These are phyloP conservation scores for Maccullochella peelii DNA, from an alignment of 2,113 vertebrate genomes.

Conservation along the genomic window DNA sequence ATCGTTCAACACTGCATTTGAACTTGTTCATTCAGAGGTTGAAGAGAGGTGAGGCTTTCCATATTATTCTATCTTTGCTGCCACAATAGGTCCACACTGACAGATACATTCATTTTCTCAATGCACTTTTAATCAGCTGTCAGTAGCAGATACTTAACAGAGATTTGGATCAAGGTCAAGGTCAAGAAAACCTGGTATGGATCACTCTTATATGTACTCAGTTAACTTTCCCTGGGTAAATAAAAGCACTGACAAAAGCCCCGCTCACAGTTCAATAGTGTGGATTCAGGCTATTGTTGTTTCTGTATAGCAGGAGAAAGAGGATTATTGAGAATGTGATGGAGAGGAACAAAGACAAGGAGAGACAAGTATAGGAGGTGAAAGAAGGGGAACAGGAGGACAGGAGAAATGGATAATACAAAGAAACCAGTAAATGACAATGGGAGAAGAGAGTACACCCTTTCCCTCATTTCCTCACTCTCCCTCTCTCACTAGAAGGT, in stretches of 20 bases:
- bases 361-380: slow-evolving; percentile 11
- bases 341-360: slow-evolving; percentile 20
- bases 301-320: neutral
- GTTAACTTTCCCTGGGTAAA: neutral
- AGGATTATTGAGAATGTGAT: slow-evolving; percentile 30
- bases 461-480: slow-evolving; percentile 10
- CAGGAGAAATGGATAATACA: slow-evolving; percentile 20
- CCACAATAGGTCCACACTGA: neutral
- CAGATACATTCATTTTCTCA: neutral
- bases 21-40: neutral
- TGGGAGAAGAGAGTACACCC: neutral
- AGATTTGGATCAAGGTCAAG: neutral
- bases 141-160: neutral
- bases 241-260: neutral
- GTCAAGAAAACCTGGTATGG: neutral
- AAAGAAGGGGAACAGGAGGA: neutral
- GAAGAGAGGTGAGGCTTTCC: neutral
- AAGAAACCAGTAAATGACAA: slow-evolving; percentile 34
- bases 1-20: neutral
- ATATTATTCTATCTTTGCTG: neutral
- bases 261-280: neutral
- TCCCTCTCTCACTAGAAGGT: slow-evolving; percentile 40
- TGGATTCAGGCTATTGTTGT: slow-evolving; percentile 18
- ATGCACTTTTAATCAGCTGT: neutral
- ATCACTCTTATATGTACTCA: neutral